phyloP scores from a whole-genome alignment of 2,113 vertebrate species.

The Turnix velox region DNA sequence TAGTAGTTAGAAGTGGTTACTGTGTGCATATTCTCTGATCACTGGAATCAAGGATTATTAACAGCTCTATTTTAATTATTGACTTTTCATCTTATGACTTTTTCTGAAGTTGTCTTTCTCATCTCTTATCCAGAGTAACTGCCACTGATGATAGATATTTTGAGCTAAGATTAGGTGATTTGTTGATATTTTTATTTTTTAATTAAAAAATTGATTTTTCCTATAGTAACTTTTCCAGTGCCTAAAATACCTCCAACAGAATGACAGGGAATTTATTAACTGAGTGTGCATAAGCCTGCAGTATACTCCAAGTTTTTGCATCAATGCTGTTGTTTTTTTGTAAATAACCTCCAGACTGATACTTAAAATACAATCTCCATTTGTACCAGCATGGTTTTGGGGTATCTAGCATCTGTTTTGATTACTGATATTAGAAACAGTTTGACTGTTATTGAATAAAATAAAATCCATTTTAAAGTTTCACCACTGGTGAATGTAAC shows the following conservation, averaged over 20 bases:
- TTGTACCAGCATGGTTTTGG: background rate
- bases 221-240: background rate
- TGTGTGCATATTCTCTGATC: background rate
- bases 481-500: background rate
- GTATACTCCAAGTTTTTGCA: background rate
- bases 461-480: background rate
- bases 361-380: background rate
- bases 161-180: accelerated
- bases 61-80: background rate
- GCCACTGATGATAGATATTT: background rate
- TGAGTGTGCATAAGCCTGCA: background rate
- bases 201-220: background rate
- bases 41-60: background rate
- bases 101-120: background rate
- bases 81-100: background rate
- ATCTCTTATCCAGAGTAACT: background rate
- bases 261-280: background rate
- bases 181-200: background rate
- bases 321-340: background rate
- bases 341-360: background rate
- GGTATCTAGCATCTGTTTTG: background rate
- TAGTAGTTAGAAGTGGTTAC: background rate
- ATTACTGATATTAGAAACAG: background rate
- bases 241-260: background rate
- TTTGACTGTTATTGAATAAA: background rate